Base-by-base conservation (phyloP, 35 echinoderm and acorn worm species). In the Chiridota heheva region DNA sequence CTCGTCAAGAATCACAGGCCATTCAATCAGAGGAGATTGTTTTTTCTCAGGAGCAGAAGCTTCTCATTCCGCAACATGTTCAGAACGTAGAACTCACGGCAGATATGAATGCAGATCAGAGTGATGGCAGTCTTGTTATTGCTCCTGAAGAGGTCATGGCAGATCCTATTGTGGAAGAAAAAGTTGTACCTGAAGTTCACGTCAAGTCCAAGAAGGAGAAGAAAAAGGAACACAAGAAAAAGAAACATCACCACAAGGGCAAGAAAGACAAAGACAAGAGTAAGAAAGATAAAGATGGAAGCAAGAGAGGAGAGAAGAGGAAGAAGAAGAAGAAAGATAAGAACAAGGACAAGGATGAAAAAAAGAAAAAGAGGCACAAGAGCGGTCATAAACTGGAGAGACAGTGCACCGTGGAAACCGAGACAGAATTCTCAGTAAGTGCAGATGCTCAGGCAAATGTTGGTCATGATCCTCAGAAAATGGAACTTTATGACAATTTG, bases 211-310 rank as follows among this genome's bases (percentile, higher is more conserved):
- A 58, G 32, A 85, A 70, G 48, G 67, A 83, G n/a, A 89, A 90
- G 46, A 82, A 90, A 53, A 93, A 93, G 79, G 64, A 69, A 51
- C 63, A 80, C 42, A 87, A 78, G 47, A 70, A 83, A 41, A 87
- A 62, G 62, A 80, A 60, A 31, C 70, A 63, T 34, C 63, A 80
- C 40, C 45, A 35, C 25, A 86, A 86, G 62, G 78, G 78, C 29
- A 84, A 78, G 58, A 48, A 84, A 70, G 70, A 90, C 57, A 77
- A 70, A 69, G 83, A 95, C 28, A 88, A 94, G 40, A 76, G 56
- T 27, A 75, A 33, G 12, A 56, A 12, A 8, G 58, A 76, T n/a
- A 76, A 56, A 37, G 72, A 76, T 2, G 72, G 72, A 6, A 69
- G 65, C 7, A 58, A 38, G 18, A 58, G n/a, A 7, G 65, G 6